Conservation (phyloP, 1,140 invertebrate genomes). For the Brachionus sp. region DNA sequence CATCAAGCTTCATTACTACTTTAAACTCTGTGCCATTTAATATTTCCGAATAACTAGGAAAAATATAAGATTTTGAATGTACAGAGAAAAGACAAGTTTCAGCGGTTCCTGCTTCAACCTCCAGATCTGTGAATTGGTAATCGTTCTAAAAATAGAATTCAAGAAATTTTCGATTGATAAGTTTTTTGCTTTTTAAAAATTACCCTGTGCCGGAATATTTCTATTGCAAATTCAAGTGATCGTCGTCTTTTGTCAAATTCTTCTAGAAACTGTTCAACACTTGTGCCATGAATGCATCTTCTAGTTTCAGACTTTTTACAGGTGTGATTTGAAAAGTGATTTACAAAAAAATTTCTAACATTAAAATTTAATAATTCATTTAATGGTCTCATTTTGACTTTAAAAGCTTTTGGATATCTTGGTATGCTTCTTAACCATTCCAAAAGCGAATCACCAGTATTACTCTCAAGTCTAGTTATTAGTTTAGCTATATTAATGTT, state of each 20-base stretch:
- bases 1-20: slow-evolving; percentile 22
- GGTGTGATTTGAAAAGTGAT: not conserved
- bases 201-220: slow-evolving; percentile 41
- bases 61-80: slow-evolving; percentile 12
- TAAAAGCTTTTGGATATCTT: slow-evolving; percentile 33
- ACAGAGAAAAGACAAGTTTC: slow-evolving; percentile 42
- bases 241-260: slow-evolving; percentile 32
- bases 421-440: slow-evolving; percentile 40
- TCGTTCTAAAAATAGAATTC: not conserved
- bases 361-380: slow-evolving; percentile 40
- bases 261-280: slow-evolving; percentile 19
- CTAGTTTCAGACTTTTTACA: not conserved
- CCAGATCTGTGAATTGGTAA: slow-evolving; percentile 29
- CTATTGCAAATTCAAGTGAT: slow-evolving; percentile 24
- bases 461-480: slow-evolving; percentile 20
- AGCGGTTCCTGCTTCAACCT: slow-evolving; percentile 24
- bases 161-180: not conserved
- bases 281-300: slow-evolving; percentile 26
- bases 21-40: slow-evolving; percentile 43
- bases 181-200: not conserved
- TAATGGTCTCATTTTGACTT: slow-evolving; percentile 41
- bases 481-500: slow-evolving; percentile 28
- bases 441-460: not conserved
- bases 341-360: slow-evolving; percentile 7
- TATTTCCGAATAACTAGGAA: slow-evolving; percentile 38